phyloP scores from a whole-genome alignment of 1,140 invertebrate genomes.

The Leptinotarsa texana region DNA sequence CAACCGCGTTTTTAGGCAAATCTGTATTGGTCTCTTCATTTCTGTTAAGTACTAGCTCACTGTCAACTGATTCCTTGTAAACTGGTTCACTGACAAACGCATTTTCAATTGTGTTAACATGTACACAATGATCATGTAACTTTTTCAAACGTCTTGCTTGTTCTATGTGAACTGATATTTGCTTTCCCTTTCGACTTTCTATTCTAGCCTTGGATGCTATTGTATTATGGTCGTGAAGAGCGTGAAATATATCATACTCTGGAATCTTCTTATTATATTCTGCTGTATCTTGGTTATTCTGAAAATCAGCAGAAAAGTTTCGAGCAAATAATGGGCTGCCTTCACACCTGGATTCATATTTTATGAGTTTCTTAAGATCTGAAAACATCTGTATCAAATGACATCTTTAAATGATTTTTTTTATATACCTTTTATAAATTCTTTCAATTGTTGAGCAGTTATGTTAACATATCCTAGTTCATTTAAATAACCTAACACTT shows the following conservation, averaged over 20 bases:
- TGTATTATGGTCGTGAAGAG: constrained; percentile 34
- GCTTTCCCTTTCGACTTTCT: constrained; percentile 15
- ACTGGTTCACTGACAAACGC: not conserved
- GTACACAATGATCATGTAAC: constrained; percentile 36
- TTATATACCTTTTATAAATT: constrained; percentile 58
- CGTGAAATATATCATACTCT: constrained; percentile 31
- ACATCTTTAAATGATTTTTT: not conserved
- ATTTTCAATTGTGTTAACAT: constrained; percentile 23
- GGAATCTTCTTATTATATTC: constrained; percentile 2
- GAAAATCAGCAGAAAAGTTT: too few species aligned
- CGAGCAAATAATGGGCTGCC: too few species aligned
- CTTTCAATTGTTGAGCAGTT: constrained; percentile 58
- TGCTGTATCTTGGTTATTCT: not conserved
- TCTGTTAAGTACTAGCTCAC: not conserved
- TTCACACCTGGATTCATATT: constrained; percentile 56
- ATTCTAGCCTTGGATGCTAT: constrained; percentile 20
- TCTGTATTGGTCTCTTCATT: constrained; percentile 4
- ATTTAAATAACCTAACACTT: constrained; percentile 59
- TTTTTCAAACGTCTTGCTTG: constrained; percentile 23
- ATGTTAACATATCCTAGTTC: constrained; percentile 60
- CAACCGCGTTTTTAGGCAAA: not conserved
- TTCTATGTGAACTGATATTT: constrained; percentile 36
- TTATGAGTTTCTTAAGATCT: constrained; percentile 64
- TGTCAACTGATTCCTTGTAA: not conserved
- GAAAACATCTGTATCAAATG: constrained; percentile 37